These are phyloP conservation scores for Allochrocebus solatus DNA, from an alignment of 2,797 vertebrate species.

Conservation along the genomic window DNA sequence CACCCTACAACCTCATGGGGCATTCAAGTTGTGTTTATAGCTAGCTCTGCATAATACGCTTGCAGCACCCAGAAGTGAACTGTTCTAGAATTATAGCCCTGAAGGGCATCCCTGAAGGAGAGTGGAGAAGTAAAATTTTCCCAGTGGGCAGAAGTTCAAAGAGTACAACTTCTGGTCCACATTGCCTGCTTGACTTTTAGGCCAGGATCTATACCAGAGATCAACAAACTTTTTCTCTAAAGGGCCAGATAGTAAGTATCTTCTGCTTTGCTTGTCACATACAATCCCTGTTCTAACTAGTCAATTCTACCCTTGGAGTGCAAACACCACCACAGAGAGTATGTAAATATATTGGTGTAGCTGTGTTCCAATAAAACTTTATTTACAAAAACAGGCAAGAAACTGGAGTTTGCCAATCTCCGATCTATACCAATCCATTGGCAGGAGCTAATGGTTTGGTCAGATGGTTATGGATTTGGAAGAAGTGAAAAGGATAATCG, in stretches of 20 bases:
- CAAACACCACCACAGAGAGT: neutral
- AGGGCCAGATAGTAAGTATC: neutral
- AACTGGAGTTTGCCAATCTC: conserved; percentile 6
- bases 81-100: neutral
- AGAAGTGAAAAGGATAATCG: neutral
- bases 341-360: neutral
- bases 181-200: neutral
- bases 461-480: neutral
- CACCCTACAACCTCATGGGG: neutral
- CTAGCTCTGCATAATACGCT: neutral
- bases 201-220: neutral
- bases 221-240: neutral
- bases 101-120: neutral
- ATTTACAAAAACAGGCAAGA: neutral
- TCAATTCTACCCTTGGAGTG: neutral
- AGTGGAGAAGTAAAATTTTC: neutral
- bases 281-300: neutral
- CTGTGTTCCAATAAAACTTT: neutral
- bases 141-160: neutral
- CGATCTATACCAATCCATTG: neutral
- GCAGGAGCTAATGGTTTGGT: neutral
- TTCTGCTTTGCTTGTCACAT: neutral
- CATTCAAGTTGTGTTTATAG: neutral
- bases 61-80: neutral
- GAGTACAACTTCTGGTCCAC: neutral